A percentile compares a stretch with the other conserved stretches of the same genome.
Conservation (phyloP, 2,113 vertebrate species). For the Campylomormyrus numenius region DNA sequence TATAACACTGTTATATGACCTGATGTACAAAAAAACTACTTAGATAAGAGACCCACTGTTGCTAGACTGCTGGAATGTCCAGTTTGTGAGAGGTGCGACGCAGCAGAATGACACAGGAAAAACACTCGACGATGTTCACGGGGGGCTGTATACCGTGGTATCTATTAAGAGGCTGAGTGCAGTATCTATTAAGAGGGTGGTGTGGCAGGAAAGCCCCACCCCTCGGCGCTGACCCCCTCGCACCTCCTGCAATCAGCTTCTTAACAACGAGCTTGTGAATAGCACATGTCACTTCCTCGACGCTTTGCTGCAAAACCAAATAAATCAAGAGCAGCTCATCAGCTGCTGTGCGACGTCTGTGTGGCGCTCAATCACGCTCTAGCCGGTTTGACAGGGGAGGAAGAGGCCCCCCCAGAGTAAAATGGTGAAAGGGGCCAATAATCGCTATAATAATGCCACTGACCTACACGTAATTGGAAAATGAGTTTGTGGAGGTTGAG, state of each 20-base stretch:
- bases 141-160: neutral
- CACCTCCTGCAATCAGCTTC: neutral
- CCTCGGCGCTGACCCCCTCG: neutral
- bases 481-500: conserved; percentile 33
- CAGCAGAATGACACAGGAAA: neutral
- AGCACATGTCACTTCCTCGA: neutral
- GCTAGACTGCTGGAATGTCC: neutral
- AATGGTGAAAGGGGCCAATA: conserved; percentile 33
- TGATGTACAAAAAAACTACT: neutral
- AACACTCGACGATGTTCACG: neutral
- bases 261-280: neutral
- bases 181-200: neutral
- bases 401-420: conserved; percentile 28
- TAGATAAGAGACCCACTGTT: neutral
- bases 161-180: neutral
- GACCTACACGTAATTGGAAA: conserved; percentile 41
- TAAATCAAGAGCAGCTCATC: conserved; percentile 14
- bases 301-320: conserved; percentile 20
- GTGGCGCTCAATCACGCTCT: neutral
- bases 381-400: conserved; percentile 12
- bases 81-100: neutral
- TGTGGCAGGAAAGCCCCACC: neutral
- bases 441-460: conserved; percentile 37
- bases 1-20: neutral
- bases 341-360: neutral